A percentile compares a stretch with the other conserved stretches of the same genome.
Conservation (phyloP, 2,113 vertebrate species). For the Pogona vitticeps region DNA sequence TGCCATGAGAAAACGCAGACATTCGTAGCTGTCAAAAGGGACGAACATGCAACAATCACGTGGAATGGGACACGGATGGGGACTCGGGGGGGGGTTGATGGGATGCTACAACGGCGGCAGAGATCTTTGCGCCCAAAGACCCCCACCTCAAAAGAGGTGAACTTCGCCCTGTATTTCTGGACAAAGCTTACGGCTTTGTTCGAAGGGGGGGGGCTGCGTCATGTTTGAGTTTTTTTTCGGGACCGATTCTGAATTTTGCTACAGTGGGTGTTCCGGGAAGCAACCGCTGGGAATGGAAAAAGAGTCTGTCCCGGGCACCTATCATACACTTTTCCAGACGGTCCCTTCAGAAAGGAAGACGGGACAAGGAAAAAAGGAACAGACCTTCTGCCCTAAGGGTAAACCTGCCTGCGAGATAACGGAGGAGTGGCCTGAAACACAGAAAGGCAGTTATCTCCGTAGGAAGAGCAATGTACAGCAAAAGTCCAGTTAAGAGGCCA, state of each 20-base stretch:
- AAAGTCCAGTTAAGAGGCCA: too few species aligned
- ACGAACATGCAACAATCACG: background rate
- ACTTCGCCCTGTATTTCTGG: background rate
- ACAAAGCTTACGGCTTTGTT: background rate
- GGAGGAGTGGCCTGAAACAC: too few species aligned
- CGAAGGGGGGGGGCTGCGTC: background rate
- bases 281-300: background rate
- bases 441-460: too few species aligned
- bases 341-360: slow-evolving; percentile 7
- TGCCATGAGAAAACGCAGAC: background rate
- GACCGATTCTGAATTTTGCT: background rate
- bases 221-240: too few species aligned
- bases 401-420: background rate
- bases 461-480: too few species aligned
- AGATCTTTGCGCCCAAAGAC: background rate
- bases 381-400: background rate
- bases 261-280: background rate
- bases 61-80: background rate
- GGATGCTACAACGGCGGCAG: background rate
- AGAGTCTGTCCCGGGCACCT: background rate
- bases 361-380: background rate
- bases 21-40: background rate
- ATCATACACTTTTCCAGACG: background rate
- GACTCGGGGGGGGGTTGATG: background rate
- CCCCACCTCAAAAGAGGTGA: background rate